Conservation (phyloP, 2,888 invertebrate species). For the Noctuana brunneofusca region DNA sequence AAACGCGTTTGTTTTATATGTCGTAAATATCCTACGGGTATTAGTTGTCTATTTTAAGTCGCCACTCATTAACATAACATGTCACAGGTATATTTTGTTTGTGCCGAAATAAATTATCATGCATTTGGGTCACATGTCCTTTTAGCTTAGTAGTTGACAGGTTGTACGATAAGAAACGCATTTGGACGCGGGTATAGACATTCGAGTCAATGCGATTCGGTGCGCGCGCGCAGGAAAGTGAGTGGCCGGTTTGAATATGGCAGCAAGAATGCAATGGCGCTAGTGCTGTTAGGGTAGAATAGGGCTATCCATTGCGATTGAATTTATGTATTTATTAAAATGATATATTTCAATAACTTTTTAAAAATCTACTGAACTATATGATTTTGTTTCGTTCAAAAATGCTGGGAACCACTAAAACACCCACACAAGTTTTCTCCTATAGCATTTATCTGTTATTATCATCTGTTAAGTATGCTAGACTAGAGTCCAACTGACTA, state of each 20-base stretch:
- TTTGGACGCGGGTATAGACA: conserved; percentile 46
- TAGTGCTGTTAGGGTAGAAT: conserved; percentile 12
- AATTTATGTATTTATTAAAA: too few species aligned
- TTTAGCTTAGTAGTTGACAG: conserved; percentile 35
- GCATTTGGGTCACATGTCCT: conserved; percentile 39
- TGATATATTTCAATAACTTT: too few species aligned
- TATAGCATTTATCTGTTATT: too few species aligned
- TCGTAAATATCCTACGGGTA: neutral
- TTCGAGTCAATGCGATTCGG: conserved; percentile 65
- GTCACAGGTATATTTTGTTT: conserved; percentile 44
- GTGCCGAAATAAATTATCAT: conserved; percentile 32
- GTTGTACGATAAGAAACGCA: conserved; percentile 36
- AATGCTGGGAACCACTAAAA: too few species aligned
- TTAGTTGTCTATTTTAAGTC: neutral
- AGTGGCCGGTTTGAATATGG: conserved; percentile 70
- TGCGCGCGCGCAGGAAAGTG: conserved; percentile 69
- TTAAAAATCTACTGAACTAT: too few species aligned
- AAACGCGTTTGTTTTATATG: neutral
- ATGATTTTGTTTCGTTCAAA: too few species aligned
- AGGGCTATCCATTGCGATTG: conserved; percentile 2
- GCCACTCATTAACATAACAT: conserved; percentile 38
- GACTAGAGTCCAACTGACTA: too few species aligned
- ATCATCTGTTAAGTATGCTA: too few species aligned
- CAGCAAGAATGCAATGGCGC: conserved; percentile 55
- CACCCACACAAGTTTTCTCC: too few species aligned